These are phyloP conservation scores for Nasonovia ribisnigri DNA, from an alignment of 2,888 invertebrate genomes.

Conservation along the genomic window DNA sequence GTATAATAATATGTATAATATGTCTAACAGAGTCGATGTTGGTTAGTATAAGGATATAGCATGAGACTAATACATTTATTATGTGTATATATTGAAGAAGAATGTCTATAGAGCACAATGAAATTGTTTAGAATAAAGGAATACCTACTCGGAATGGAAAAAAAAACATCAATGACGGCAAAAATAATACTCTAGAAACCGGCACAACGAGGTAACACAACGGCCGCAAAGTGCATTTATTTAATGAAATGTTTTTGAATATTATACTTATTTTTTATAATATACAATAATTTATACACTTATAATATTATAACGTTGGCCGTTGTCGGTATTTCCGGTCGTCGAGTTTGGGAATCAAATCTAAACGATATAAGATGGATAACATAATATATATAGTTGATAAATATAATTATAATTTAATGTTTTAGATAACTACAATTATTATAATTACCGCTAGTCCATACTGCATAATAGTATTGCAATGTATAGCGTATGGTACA, in stretches of 20 bases:
- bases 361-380: background rate
- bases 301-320: background rate
- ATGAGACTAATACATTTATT: background rate
- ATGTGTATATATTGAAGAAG: background rate
- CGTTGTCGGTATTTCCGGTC: background rate
- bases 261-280: background rate
- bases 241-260: constrained; percentile 31
- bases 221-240: constrained; percentile 7
- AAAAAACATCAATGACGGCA: background rate
- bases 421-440: background rate
- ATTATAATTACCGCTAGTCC: background rate
- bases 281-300: background rate
- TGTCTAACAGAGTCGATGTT: background rate
- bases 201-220: background rate
- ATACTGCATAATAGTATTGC: background rate
- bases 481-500: background rate
- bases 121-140: background rate
- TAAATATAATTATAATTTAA: too few species aligned
- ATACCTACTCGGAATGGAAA: background rate
- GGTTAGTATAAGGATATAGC: background rate
- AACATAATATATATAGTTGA: too few species aligned
- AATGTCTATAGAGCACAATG: background rate
- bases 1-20: background rate
- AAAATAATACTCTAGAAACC: background rate
- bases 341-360: background rate